Percentiles rank a stretch among this genome's conserved stretches.
These are phyloP conservation scores for Bombus vancouverensis DNA, from an alignment of 1,140 invertebrate genomes.

Conservation along the genomic window DNA sequence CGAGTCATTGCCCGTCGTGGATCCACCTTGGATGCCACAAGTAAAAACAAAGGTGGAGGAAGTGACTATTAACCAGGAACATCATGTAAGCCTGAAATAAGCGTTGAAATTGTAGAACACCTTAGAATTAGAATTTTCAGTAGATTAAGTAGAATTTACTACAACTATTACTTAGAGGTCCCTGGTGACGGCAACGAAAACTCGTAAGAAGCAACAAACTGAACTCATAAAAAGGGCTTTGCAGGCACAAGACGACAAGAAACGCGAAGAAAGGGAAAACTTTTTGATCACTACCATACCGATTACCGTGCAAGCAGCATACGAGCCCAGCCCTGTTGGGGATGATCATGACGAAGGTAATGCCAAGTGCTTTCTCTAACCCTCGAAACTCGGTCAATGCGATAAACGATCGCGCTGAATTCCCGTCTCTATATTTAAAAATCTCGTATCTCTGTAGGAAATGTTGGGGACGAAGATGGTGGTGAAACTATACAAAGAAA, in stretches of 20 bases:
- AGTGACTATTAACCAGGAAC: constrained; percentile 98
- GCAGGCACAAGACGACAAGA: constrained; percentile 97
- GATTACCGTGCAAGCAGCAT: constrained; percentile 96
- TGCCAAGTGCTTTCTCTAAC: not conserved
- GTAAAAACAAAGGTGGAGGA: constrained; percentile 99
- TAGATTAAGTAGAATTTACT: constrained; percentile 42
- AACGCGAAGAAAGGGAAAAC: constrained; percentile 95
- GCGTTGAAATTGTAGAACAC: not conserved
- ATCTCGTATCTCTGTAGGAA: constrained; percentile 51
- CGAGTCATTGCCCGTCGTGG: constrained; percentile 95
- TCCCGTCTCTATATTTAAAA: not conserved
- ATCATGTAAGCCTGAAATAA: constrained; percentile 90
- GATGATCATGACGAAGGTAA: constrained; percentile 94
- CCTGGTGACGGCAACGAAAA: constrained; percentile 98
- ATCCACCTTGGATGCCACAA: constrained; percentile 99
- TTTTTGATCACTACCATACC: constrained; percentile 98
- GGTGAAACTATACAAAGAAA: constrained; percentile 86
- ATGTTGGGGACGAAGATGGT: constrained; percentile 86
- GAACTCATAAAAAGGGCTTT: constrained; percentile 97
- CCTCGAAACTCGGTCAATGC: too few relatives aligned
- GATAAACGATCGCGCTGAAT: not conserved
- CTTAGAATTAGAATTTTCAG: not conserved
- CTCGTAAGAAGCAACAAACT: constrained; percentile 98
- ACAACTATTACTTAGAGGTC: constrained; percentile 87
- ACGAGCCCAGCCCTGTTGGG: constrained; percentile 93